A percentile compares a stretch with the other conserved stretches of the same genome.
Evolutionary conservation across 1,140 invertebrate species (phyloP).

Genomic region (Diuraphis noxia): DNA sequence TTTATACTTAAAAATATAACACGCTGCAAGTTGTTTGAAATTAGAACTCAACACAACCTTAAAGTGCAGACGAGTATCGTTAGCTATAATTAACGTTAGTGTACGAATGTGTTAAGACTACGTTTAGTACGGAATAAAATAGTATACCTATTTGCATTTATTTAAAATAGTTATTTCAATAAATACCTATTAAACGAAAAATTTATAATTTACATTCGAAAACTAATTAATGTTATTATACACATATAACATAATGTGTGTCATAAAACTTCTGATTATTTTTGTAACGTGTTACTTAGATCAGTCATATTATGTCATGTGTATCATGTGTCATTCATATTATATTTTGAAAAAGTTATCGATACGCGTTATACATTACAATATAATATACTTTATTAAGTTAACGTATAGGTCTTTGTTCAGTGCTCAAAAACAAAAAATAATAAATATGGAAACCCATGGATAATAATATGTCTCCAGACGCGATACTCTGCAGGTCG

Average conservation of each 20-base stretch:
- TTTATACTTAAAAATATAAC: neutral
- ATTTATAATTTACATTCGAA: neutral
- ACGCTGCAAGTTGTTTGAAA: neutral
- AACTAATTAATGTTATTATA: neutral
- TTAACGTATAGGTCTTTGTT: neutral
- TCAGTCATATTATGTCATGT: too few species aligned
- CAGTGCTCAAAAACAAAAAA: neutral
- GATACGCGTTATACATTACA: neutral
- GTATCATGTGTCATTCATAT: neutral
- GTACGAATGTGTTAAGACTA: neutral
- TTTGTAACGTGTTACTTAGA: neutral
- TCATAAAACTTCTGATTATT: neutral
- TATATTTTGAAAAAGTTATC: constrained; percentile 17
- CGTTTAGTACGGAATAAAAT: too few species aligned
- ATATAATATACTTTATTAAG: neutral
- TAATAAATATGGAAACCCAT: neutral
- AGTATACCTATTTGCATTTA: too few species aligned
- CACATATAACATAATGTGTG: too few species aligned
- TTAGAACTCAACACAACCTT: neutral
- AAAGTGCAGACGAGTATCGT: neutral
- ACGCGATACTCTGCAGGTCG: neutral
- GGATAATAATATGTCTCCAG: neutral
- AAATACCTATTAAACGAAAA: neutral
- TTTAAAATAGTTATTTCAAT: neutral
- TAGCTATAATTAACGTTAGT: neutral